These are phyloP conservation scores for Sminthopsis crassicaudata DNA, from an alignment of 2,113 vertebrate species.

Conservation along the genomic window DNA sequence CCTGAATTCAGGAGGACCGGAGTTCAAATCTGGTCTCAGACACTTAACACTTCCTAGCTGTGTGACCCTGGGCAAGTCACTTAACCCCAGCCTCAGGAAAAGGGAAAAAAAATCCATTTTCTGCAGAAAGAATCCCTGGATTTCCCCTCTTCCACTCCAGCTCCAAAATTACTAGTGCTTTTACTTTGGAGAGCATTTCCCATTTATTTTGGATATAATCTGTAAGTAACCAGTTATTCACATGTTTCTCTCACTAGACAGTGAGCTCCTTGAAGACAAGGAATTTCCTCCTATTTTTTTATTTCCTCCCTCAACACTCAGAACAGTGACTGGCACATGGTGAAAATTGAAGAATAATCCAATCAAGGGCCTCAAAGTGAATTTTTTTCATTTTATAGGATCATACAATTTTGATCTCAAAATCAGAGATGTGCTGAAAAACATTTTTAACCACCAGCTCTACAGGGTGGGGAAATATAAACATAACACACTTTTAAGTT, in stretches of 20 bases:
- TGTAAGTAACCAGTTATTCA: neutral
- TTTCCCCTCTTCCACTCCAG: neutral
- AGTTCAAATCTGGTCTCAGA: too few relatives aligned
- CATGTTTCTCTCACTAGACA: neutral
- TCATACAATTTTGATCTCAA: fast-evolving
- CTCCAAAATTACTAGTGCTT: neutral
- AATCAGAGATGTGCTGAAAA: neutral
- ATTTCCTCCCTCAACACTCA: neutral
- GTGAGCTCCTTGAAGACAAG: neutral
- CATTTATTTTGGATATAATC: neutral
- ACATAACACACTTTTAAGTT: neutral
- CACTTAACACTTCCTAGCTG: too few relatives aligned
- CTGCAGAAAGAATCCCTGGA: neutral
- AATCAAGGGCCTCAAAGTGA: fast-evolving
- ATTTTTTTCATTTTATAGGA: fast-evolving
- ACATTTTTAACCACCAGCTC: neutral
- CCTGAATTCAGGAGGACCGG: too few relatives aligned
- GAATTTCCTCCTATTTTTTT: neutral
- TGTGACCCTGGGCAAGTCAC: too few relatives aligned
- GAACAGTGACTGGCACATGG: neutral
- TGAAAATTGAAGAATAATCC: fast-evolving
- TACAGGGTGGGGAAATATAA: neutral
- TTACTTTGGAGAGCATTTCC: neutral
- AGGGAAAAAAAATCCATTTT: too few relatives aligned
- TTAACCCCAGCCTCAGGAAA: too few relatives aligned